Percentiles rank a stretch among this genome's conserved stretches.
Evolutionary conservation across 1,140 invertebrate species (phyloP).

Genomic region (Radopholus similis): DNA sequence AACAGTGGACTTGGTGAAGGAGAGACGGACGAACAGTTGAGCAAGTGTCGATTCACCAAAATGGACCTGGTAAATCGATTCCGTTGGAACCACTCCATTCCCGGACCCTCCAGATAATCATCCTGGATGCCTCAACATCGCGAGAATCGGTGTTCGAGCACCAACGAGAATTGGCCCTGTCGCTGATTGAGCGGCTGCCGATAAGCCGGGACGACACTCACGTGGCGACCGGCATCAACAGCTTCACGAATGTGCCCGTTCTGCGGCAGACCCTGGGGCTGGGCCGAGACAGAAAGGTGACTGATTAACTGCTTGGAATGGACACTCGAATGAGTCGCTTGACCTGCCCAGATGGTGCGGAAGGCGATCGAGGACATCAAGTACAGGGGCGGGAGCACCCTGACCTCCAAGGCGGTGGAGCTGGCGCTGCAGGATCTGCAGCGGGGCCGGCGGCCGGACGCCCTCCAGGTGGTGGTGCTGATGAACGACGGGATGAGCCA

Average conservation of each 20-base stretch:
- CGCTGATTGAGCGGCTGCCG: constrained; percentile 51
- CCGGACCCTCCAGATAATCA: constrained; percentile 34
- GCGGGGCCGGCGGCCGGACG: constrained; percentile 40
- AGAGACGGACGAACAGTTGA: neutral
- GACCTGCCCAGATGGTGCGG: constrained; percentile 45
- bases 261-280: constrained; percentile 50
- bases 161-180: constrained; percentile 50
- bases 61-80: constrained; percentile 11
- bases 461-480: constrained; percentile 44
- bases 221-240: constrained; percentile 52
- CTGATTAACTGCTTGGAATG: neutral
- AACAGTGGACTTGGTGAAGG: neutral
- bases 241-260: constrained; percentile 47
- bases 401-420: constrained; percentile 53
- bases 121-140: constrained; percentile 54
- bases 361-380: constrained; percentile 52
- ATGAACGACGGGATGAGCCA: constrained; percentile 58
- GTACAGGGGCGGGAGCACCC: constrained; percentile 48
- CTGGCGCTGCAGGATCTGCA: constrained; percentile 49
- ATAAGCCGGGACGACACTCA: constrained; percentile 44
- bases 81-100: neutral
- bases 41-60: constrained; percentile 3
- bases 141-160: constrained; percentile 54
- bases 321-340: neutral
- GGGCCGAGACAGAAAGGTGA: constrained; percentile 47